Conservation (phyloP, 2,888 invertebrate species). For the Drosophila conformis region DNA sequence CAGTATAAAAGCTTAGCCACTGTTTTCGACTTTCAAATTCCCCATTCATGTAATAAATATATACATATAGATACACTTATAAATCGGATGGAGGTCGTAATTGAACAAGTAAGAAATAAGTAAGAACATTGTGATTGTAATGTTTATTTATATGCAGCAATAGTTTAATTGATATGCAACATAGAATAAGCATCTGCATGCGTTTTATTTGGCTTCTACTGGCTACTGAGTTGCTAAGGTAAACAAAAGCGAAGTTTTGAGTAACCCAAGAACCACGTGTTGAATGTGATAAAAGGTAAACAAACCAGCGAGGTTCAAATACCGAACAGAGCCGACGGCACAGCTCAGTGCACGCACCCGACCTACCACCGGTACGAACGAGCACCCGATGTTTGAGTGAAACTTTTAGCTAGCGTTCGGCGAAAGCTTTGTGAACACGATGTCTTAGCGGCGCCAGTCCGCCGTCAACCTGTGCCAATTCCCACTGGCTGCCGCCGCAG, state of each 20-base stretch:
- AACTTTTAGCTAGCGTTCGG: conserved; percentile 49
- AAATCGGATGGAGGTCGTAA: neutral
- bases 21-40: neutral
- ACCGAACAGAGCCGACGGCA: conserved; percentile 26
- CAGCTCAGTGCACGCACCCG: conserved; percentile 16
- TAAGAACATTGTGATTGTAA: neutral
- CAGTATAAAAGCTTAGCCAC: neutral
- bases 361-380: conserved; percentile 28
- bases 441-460: conserved; percentile 13
- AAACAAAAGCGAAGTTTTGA: conserved; percentile 33
- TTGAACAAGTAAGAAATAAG: neutral
- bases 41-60: neutral
- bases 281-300: conserved; percentile 62
- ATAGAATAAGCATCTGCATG: neutral
- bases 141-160: neutral
- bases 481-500: conserved; percentile 51
- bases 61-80: neutral
- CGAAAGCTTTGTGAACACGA: conserved; percentile 52
- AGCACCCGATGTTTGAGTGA: conserved; percentile 47
- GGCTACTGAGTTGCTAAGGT: conserved; percentile 14
- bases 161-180: neutral
- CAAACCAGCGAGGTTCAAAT: conserved; percentile 47
- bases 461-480: conserved; percentile 37
- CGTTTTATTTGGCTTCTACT: conserved; percentile 1
- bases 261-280: conserved; percentile 48